Evolutionary conservation across 2,113 vertebrate species (phyloP).

Genomic region (Bubo blakistoni): DNA sequence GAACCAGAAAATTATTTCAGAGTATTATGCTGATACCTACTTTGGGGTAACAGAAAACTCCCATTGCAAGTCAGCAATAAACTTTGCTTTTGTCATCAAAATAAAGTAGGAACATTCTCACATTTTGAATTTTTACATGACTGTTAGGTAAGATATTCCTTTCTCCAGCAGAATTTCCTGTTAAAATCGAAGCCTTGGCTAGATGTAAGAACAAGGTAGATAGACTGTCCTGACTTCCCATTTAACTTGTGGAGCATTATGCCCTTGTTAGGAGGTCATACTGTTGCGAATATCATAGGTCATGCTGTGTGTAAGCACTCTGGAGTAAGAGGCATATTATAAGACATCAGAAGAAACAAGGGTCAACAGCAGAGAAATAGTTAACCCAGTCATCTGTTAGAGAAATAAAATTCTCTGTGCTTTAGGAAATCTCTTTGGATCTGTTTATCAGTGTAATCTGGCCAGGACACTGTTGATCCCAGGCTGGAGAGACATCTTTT

Average conservation of each 20-base stretch:
- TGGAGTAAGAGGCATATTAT: neutral
- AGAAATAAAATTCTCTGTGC: neutral
- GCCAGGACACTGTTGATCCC: neutral
- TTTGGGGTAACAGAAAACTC: neutral
- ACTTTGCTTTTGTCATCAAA: constrained; percentile 30
- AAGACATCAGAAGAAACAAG: neutral
- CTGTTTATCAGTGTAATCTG: neutral
- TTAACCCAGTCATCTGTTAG: neutral
- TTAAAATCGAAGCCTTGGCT: neutral
- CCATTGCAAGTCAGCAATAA: neutral
- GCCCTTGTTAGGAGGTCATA: neutral
- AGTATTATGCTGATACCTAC: constrained; percentile 19
- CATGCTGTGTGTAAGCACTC: neutral
- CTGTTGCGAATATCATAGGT: neutral
- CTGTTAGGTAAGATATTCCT: neutral
- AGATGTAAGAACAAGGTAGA: neutral
- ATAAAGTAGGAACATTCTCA: neutral
- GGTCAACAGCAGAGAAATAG: neutral
- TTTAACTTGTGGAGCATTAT: neutral
- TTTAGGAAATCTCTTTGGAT: neutral
- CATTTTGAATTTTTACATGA: neutral
- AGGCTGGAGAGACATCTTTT: neutral
- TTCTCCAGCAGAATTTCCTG: neutral
- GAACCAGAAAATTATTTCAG: constrained; percentile 41
- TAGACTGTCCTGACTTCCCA: neutral